These are phyloP conservation scores for Microctonus hyperodae DNA, from an alignment of 2,888 invertebrate genomes.

Conservation along the genomic window DNA sequence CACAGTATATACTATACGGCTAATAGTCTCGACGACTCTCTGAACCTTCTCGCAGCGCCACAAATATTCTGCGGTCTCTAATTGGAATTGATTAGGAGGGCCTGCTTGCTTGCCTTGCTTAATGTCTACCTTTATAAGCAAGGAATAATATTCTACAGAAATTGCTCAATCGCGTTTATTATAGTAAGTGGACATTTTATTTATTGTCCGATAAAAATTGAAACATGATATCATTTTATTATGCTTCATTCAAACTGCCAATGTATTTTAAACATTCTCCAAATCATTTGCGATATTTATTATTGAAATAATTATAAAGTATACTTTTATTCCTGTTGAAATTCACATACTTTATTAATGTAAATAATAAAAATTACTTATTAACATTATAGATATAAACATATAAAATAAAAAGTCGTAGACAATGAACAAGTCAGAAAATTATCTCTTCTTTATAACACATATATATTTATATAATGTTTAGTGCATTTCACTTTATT, in stretches of 20 bases:
- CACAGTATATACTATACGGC: constrained; percentile 51
- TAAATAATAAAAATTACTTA: no score
- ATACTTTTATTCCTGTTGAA: no score
- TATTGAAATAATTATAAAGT: no score
- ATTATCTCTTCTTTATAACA: not conserved
- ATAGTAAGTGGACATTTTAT: not conserved
- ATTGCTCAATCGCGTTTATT: not conserved
- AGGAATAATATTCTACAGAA: not conserved
- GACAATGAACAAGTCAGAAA: not conserved
- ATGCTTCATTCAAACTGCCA: not conserved
- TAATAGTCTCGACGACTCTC: constrained; percentile 57
- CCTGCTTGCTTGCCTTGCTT: not conserved
- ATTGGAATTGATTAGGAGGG: constrained; percentile 63
- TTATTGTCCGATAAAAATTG: not conserved
- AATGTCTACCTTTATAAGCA: not conserved
- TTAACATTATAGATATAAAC: no score
- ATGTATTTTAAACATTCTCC: no score
- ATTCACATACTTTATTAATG: no score
- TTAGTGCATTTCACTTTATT: constrained; percentile 49
- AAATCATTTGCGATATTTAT: no score
- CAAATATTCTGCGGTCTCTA: constrained; percentile 61
- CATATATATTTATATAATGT: not conserved
- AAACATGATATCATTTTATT: not conserved
- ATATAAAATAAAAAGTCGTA: no score
- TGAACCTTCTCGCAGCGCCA: constrained; percentile 53